Conservation (phyloP, 1,140 invertebrate genomes). For the Platyura marginata region DNA sequence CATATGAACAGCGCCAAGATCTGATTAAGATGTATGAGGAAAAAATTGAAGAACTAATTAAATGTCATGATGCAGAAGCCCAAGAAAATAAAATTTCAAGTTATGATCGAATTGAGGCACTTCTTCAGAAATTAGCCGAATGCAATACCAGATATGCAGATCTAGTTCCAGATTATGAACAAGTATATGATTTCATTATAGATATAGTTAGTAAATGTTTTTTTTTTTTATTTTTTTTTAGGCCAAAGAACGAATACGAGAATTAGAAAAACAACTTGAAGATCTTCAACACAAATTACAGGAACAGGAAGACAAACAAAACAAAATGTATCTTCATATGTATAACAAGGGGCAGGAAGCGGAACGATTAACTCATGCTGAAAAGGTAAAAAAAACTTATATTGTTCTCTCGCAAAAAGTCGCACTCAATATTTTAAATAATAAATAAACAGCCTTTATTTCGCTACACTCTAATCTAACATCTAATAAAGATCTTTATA, state of each 20-base stretch:
- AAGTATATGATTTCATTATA: conserved; percentile 5
- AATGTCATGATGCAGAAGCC: conserved; percentile 43
- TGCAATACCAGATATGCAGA: conserved; percentile 56
- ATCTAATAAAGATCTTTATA: too few species aligned
- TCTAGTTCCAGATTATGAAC: conserved; percentile 42
- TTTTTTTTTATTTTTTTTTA: conserved; percentile 8
- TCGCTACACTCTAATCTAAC: too few species aligned
- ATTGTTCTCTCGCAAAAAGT: too few species aligned
- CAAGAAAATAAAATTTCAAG: conserved; percentile 54
- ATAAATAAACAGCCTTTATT: too few species aligned
- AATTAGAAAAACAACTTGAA: conserved; percentile 47
- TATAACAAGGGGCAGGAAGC: conserved; percentile 64
- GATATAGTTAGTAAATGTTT: neutral
- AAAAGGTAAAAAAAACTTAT: conserved; percentile 39
- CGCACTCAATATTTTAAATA: too few species aligned
- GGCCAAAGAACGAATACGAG: conserved; percentile 42
- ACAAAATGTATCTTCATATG: conserved; percentile 63
- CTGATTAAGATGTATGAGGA: conserved; percentile 49
- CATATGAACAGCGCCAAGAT: conserved; percentile 40
- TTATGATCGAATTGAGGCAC: conserved; percentile 58
- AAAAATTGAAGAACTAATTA: conserved; percentile 50
- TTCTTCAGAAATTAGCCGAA: conserved; percentile 59
- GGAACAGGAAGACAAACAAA: conserved; percentile 55
- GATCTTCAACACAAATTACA: conserved; percentile 40
- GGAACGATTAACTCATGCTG: conserved; percentile 43